A percentile compares a stretch with the other conserved stretches of the same genome.
These are phyloP conservation scores for Fundulus diaphanus DNA, from an alignment of 2,797 vertebrate species.

Conservation along the genomic window DNA sequence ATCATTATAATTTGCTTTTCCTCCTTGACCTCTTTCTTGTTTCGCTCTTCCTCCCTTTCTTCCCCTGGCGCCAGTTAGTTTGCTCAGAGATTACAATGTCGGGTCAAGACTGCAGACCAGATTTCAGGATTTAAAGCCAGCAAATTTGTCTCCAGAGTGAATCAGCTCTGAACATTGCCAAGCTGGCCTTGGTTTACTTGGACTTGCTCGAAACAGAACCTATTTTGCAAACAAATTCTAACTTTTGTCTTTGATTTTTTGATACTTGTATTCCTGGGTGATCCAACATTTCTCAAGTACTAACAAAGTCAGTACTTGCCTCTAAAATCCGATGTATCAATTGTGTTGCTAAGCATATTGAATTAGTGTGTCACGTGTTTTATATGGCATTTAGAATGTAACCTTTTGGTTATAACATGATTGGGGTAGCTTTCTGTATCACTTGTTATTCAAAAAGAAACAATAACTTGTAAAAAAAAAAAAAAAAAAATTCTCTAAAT, in stretches of 20 bases:
- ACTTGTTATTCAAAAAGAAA: background rate
- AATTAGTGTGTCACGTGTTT: background rate
- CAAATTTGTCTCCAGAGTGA: conserved; percentile 34
- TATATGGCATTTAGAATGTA: background rate
- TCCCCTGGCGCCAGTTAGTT: conserved; percentile 75
- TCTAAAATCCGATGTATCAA: too few relatives aligned
- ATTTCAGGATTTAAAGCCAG: conserved; percentile 35
- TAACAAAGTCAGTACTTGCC: background rate
- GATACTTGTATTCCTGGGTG: background rate
- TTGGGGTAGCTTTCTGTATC: background rate
- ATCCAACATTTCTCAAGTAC: background rate
- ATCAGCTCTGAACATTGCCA: background rate
- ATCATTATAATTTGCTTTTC: conserved; percentile 51
- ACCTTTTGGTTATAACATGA: background rate
- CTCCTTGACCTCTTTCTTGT: conserved; percentile 51
- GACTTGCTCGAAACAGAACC: background rate
- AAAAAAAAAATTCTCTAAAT: background rate
- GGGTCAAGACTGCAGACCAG: conserved; percentile 65
- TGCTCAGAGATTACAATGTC: conserved; percentile 74
- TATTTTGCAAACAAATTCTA: background rate
- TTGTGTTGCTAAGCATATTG: background rate
- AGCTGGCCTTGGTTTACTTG: background rate
- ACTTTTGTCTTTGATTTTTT: background rate
- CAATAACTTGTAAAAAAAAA: background rate
- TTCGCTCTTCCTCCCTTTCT: conserved; percentile 47